Base-by-base conservation (phyloP, 2,888 invertebrate genomes). In the Keiferia lycopersicella region DNA sequence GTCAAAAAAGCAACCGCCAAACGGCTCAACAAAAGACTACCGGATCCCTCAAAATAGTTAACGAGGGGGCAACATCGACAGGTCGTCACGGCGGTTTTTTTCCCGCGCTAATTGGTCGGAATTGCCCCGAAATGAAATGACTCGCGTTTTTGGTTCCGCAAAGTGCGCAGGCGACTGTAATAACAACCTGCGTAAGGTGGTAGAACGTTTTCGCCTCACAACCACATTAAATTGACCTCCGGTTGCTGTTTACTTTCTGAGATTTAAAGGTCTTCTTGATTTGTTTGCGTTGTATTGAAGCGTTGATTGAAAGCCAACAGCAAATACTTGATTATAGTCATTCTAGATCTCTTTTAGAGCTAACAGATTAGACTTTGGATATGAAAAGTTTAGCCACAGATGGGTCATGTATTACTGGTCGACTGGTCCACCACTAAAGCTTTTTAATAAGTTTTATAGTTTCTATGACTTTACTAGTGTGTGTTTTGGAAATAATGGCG, bases 81-180 rank as follows among this genome's bases (percentile, higher is more conserved):
- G 76, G 79, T 81, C 83, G 83, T 83, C 88, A 87, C 83, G 83
- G 80, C 73, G 71, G 8, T 78, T 86, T 86, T 81, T 81, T 74
- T 79, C 75, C 73, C 73, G 75, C 73, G 84, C 87, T 89, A 90
- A 90, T 88, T 88, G 88, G 83, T 86, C 78, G 67, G 79, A 83
- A 81, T 84, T 83, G 82, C 80, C 76, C 76, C 72, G 51, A 22
- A 53, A 22, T 45, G 22, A 76, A 76, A 87, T 91, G 91, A 91
- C 88, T 87, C 75, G 81, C 80, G 81, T 76, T 86, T 84, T 83
- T 73, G 76, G 82, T 83, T 84, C 83, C 86, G 87, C 88, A 83
- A 87, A 89, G 88, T 86, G 85, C 82, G 84, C 81, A 80, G 81
- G 82, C 82, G 80, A 77, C 81, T 76, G 1, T 88, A 88, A 87